Evolutionary conservation across 2,888 invertebrate genomes (phyloP).

Genomic region (Cerastoderma edule): DNA sequence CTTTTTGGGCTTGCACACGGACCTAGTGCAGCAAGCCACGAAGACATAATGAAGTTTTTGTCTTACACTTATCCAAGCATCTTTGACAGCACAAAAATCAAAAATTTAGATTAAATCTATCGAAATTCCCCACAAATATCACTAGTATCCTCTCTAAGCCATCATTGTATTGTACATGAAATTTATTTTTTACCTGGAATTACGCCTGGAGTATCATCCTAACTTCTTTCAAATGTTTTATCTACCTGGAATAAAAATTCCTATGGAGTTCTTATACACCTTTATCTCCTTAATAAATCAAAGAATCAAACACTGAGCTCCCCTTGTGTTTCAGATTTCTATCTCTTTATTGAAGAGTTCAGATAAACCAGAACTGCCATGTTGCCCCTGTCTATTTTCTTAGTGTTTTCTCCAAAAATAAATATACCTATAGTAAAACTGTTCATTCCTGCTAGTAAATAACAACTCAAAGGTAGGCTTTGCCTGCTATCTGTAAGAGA

Average conservation of each 20-base stretch:
- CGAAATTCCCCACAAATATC: conserved; percentile 11
- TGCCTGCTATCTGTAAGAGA: no score
- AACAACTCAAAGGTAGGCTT: no score
- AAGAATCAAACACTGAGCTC: conserved; percentile 38
- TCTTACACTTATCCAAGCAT: conserved; percentile 8
- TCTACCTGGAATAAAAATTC: conserved; percentile 50
- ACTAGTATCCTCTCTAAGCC: conserved; percentile 4
- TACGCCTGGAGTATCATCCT: conserved; percentile 12
- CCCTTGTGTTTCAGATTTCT: conserved; percentile 51
- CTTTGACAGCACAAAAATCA: neutral
- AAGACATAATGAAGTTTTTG: conserved; percentile 43
- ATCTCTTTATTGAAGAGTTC: conserved; percentile 32
- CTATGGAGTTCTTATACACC: conserved; percentile 40
- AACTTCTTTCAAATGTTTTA: conserved; percentile 24
- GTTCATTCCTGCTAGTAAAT: no score
- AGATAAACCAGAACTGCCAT: conserved; percentile 2
- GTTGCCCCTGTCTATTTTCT: conserved; percentile 6
- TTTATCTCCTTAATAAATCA: conserved; percentile 44
- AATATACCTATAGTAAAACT: no score
- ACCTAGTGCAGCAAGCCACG: conserved; percentile 61
- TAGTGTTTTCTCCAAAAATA: neutral
- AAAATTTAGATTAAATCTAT: conserved; percentile 14
- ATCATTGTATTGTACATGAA: conserved; percentile 18
- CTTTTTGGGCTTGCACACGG: conserved; percentile 63
- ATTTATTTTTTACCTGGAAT: conserved; percentile 15